Base-by-base conservation (phyloP, 2,797 vertebrate genomes). In the Tapera naevia region DNA sequence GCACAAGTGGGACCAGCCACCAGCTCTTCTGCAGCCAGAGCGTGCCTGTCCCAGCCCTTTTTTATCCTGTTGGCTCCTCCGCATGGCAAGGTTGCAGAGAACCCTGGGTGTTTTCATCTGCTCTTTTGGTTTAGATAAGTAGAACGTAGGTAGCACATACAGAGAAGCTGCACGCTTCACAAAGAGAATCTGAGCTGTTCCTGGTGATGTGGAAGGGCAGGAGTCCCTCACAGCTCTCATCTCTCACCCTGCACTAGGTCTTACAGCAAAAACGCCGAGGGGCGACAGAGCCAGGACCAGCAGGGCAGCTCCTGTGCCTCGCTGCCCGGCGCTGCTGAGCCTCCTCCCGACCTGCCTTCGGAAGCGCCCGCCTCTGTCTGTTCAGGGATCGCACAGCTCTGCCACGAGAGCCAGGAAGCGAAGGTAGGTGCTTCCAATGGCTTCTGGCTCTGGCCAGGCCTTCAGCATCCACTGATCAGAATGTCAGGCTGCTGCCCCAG, bases 231-330 rank as follows among this genome's bases (percentile, higher is more conserved):
- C 79, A 51, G 69, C 23, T 76, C 24, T 57, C 0, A 0, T 72
- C 37, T 94, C 72, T 82, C 83, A 48, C 60, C 50, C 75, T 76
- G 11, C 80, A 43, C 64, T 95, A 98, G 98, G 88, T 94, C 97
- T 86, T 97, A 96, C 80, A 97, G 96, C 96, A 98, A 97, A 94
- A 97, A 92, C 17, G 82, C 28, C 2, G 98, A 98, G 0, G 66
- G 93, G 11, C 91, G 92, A 43, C 95, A 93, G n/a, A 95, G 96
- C 88, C 97, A 97, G 28, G 98, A 98, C 18, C 72, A 85, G 37
- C 79, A 81, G 1, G 12, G n/a, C 48, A 85, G 92, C 72, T 41
- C 73, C 8, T 50, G 66, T 17, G 35, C 90, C 35, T n/a, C 74
- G 1, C 92, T 94, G 72, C 88, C 71, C 0, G 82, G 80, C 0